Evolutionary conservation across 2,113 vertebrate species (phyloP), one percentile per base, ranked within the genome.

Genomic region (Lipophrys pholis): DNA sequence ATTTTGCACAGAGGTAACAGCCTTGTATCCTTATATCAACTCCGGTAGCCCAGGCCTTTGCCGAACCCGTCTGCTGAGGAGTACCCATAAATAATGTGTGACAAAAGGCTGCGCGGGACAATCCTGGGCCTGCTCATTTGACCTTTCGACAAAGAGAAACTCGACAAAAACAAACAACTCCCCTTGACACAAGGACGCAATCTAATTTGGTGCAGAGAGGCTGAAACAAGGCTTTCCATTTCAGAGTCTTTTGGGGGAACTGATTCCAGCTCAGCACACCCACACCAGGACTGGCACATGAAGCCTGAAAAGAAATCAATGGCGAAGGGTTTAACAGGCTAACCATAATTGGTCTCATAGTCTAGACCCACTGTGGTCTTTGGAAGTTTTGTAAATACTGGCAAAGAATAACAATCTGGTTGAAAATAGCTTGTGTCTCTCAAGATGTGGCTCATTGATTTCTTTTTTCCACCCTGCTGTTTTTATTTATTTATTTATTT

Each of bases 131-230:
- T 51, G 59, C 59, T 75, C 76, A 1, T 76, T 73, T 89, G 89
- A 90, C 89, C 88, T 89, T 87, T 89, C 60, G 8, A 52, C 80
- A 61, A 86, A 84, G 73, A 84, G 75, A 84, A 87, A 74, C 79
- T 85, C 57, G 38, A 77, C 81, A 52, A 77, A 90, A 90, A 87
- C 82, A 88, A 86, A 82, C 80, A 69, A 62, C 81, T 85, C 75
- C 73, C 85, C 87, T 90, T 90, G 89, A 87, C 89, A 82, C 85
- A 91, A 92, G 89, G 89, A 83, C 87, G 39, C 62, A 61, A 74
- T 87, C 67, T 86, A 85, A 89, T 90, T 86, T 85, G 75, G 80
- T 82, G 85, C 86, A 75, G 73, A 65, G 73, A 69, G 73, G 71
- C 81, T 60, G 78, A 84, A 87, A 82, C 83, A 50, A 77, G 71